Conservation (phyloP, 1,140 invertebrate genomes). For the Ceratitis capitata region DNA sequence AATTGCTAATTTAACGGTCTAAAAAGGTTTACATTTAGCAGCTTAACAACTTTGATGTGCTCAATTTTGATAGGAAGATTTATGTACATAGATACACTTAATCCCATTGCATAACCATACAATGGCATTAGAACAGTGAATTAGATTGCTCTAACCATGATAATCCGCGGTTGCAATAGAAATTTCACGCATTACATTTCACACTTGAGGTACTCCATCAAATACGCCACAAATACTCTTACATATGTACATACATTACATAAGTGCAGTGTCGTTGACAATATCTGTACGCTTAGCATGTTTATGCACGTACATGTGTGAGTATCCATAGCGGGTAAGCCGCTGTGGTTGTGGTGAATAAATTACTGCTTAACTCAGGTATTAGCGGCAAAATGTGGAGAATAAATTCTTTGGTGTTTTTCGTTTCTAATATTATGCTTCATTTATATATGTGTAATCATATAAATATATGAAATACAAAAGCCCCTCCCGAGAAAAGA, state of each 20-base stretch:
- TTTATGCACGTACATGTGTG: no score
- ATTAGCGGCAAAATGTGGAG: no score
- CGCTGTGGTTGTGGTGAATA: not conserved
- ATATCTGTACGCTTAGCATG: not conserved
- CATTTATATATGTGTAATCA: no score
- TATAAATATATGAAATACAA: no score
- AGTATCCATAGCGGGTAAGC: not conserved
- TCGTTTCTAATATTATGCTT: no score
- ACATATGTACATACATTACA: no score
- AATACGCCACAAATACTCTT: not conserved
- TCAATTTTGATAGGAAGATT: not conserved
- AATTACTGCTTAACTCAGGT: not conserved
- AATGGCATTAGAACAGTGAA: no score
- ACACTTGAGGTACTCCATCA: not conserved
- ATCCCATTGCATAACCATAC: not conserved
- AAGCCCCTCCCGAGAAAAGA: no score
- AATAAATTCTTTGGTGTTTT: no score
- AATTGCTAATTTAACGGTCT: no score
- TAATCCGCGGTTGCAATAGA: not conserved
- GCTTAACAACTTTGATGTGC: not conserved
- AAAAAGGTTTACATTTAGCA: not conserved
- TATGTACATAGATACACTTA: not conserved
- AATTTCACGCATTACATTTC: not conserved
- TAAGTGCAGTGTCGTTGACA: not conserved
- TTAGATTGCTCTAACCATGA: not conserved